These are phyloP conservation scores for Scaptomyza flava DNA, from an alignment of 2,888 invertebrate species.

Conservation along the genomic window DNA sequence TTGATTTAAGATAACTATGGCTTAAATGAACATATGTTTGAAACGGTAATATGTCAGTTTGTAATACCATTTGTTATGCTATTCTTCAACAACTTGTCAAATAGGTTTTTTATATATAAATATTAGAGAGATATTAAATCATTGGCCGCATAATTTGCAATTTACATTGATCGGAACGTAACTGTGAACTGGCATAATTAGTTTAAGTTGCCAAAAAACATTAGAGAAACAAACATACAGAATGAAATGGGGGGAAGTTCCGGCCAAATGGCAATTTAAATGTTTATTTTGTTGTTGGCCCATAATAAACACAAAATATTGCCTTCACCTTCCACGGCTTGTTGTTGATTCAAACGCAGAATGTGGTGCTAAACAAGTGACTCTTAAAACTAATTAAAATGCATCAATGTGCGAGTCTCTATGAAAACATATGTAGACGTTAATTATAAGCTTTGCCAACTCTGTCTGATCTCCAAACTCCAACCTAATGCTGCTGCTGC, in stretches of 20 bases:
- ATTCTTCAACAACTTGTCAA: conserved; percentile 12
- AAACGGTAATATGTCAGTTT: not conserved
- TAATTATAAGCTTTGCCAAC: conserved; percentile 54
- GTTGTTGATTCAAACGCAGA: not conserved
- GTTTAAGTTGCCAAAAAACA: conserved; percentile 40
- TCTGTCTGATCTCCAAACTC: conserved; percentile 32
- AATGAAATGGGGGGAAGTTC: too few relatives aligned
- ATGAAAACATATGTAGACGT: conserved; percentile 46
- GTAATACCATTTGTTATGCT: conserved; percentile 9
- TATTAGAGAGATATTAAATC: not conserved
- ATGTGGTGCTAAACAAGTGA: conserved; percentile 29
- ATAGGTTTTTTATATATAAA: not conserved
- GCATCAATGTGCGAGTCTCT: conserved; percentile 43
- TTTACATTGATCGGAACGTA: conserved; percentile 64
- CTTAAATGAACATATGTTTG: not conserved
- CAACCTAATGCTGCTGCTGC: conserved; percentile 9
- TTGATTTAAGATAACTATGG: conserved; percentile 15
- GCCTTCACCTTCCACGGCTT: not conserved
- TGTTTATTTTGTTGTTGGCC: conserved; percentile 41
- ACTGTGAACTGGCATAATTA: conserved; percentile 52
- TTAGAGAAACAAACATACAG: not conserved
- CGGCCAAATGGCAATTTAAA: conserved; percentile 51
- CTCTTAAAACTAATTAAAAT: conserved; percentile 69
- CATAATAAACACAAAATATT: conserved; percentile 54
- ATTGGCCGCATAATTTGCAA: conserved; percentile 45